phyloP scores from a whole-genome alignment of 2,113 vertebrate species.

The Eulemur rufifrons region DNA sequence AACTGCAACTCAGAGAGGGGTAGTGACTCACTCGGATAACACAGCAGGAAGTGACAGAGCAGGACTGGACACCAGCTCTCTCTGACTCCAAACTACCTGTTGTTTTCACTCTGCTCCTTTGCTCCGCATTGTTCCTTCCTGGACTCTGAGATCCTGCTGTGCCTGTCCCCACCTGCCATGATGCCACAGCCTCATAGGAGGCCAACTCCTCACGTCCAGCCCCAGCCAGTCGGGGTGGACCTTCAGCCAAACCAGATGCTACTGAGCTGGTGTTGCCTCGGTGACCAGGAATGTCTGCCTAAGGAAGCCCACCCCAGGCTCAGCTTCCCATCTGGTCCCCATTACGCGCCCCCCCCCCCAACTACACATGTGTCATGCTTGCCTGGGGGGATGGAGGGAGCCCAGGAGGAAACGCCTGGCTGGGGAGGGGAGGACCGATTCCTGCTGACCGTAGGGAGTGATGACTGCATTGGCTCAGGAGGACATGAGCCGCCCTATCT shows the following conservation, averaged over 20 bases:
- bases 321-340: constrained; percentile 46
- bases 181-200: not conserved
- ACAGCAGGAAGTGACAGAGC: not conserved
- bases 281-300: constrained; percentile 65
- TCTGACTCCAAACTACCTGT: not conserved
- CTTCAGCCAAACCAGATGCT: not conserved
- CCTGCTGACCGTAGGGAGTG: not conserved
- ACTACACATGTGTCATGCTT: not conserved
- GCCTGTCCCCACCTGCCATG: not conserved
- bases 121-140: not conserved
- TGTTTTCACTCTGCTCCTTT: not conserved
- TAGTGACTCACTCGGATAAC: not conserved
- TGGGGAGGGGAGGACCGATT: not conserved
- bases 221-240: constrained; percentile 20
- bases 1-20: not conserved
- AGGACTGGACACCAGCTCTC: not conserved
- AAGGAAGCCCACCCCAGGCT: constrained; percentile 37
- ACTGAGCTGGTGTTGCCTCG: constrained; percentile 37
- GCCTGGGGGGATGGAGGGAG: not conserved
- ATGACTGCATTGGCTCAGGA: not conserved
- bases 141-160: not conserved
- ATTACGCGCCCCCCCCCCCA: not conserved
- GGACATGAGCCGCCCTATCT: not conserved
- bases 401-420: not conserved
- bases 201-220: not conserved